A percentile compares a stretch with the other conserved stretches of the same genome.
Conservation (phyloP, 2,797 vertebrate genomes). For the Lutjanus campechanus region DNA sequence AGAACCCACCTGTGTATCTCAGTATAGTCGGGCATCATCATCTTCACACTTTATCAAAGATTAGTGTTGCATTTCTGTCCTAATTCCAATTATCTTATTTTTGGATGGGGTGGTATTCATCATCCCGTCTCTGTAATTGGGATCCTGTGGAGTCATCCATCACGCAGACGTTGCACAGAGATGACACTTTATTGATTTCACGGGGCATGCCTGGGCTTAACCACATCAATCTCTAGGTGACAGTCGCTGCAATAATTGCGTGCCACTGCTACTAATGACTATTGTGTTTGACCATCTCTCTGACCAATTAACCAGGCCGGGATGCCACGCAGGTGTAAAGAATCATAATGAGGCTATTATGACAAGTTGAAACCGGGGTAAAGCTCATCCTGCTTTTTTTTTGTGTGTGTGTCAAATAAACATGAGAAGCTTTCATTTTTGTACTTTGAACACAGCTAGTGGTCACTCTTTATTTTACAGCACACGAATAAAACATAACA, state of each 20-base stretch:
- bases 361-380: slow-evolving; percentile 34
- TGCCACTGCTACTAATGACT: slow-evolving; percentile 71
- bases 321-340: slow-evolving; percentile 63
- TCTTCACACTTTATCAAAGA: slow-evolving; percentile 65
- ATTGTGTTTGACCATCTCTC: slow-evolving; percentile 71
- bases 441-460: slow-evolving; percentile 21
- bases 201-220: slow-evolving; percentile 66
- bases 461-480: too few relatives aligned
- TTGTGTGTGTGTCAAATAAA: slow-evolving; percentile 31
- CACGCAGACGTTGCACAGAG: slow-evolving; percentile 70
- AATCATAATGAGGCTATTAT: slow-evolving; percentile 66
- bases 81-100: slow-evolving; percentile 74
- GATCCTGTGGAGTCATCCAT: slow-evolving; percentile 80
- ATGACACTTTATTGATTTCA: slow-evolving; percentile 85
- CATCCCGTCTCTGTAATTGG: slow-evolving; percentile 76
- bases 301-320: slow-evolving; percentile 72
- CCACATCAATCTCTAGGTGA: slow-evolving; percentile 79
- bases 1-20: neutral
- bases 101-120: slow-evolving; percentile 73
- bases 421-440: slow-evolving; percentile 33
- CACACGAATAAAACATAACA: too few relatives aligned
- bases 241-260: slow-evolving; percentile 72
- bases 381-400: slow-evolving; percentile 25
- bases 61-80: slow-evolving; percentile 46
- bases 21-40: slow-evolving; percentile 20